Evolutionary conservation across 2,888 invertebrate genomes (phyloP), one percentile per base, ranked within the genome.

Genomic region (Nomada hirtipes): DNA sequence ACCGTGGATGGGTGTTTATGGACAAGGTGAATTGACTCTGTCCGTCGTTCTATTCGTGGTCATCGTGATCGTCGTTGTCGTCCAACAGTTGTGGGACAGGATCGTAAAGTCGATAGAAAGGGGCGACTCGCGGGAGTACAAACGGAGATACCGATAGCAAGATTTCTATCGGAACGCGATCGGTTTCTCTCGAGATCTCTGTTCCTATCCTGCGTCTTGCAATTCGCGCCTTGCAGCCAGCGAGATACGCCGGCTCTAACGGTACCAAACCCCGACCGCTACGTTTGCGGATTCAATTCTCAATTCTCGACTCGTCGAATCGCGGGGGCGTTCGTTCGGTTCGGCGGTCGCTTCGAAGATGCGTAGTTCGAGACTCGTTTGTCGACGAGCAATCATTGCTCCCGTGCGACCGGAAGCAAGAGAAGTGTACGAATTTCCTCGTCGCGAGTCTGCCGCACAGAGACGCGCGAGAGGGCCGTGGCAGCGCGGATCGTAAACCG

Each of bases 31-130:
- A 87, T 87, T 83, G 79, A 87, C 85, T 85, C 79, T 68, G 68
- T 76, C 76, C 65, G 77, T 72, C 79, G 68, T 47, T 15, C 13
- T 47, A 36, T 36, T 36, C 36, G 7, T 36, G 36, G 9, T 36
- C 36, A 36, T 36, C 36, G 36, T 36, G 1, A 7, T 68, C 67
- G 67, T 68, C 53, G 50, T 50, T 4, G 55, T 74, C 74, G 70
- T 71, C 67, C 68, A 57, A 42, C 82, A 74, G 86, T 86, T 86
- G 86, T 83, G 85, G 79, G 86, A 86, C 85, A 84, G 79, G 81
- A 67, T 81, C 86, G 87, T 87, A 86, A 87, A 87, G 76, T 69
- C 80, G 87, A 87, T 87, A 86, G 86, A 87, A 84, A 79, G 82
- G 86, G 84, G 82, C 85, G 84, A 80, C 79, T 57, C 57, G 79